Conservation (phyloP, 2,888 invertebrate species). For the Sphaerophoria taeniata region DNA sequence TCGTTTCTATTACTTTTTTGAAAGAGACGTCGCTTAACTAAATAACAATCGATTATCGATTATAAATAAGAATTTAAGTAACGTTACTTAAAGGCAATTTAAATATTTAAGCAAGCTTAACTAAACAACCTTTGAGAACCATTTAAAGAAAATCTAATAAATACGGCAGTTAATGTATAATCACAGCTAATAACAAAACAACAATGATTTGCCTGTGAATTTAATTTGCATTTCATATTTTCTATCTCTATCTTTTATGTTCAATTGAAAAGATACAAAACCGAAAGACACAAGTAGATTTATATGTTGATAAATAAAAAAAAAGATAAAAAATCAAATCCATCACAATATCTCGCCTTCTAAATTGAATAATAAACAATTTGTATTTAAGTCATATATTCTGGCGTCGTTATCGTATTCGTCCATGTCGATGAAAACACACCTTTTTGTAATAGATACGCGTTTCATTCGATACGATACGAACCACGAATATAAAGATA, state of each 20-base stretch:
- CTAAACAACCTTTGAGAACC: too few species aligned
- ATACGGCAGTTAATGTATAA: slow-evolving; percentile 47
- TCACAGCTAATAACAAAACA: background rate
- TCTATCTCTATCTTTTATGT: slow-evolving; percentile 23
- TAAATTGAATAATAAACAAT: slow-evolving; percentile 55
- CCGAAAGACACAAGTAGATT: background rate
- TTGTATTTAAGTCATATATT: slow-evolving; percentile 71
- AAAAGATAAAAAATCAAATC: slow-evolving; percentile 35
- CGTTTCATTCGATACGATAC: slow-evolving; percentile 26
- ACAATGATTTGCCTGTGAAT: slow-evolving; percentile 46
- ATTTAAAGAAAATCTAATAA: too few species aligned
- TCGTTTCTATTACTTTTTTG: too few species aligned
- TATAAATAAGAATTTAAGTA: too few species aligned
- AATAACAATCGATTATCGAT: too few species aligned
- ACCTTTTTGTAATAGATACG: slow-evolving; percentile 71
- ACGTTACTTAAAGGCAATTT: too few species aligned
- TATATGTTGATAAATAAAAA: slow-evolving; percentile 2
- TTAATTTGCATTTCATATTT: slow-evolving; percentile 58
- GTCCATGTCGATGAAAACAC: slow-evolving; percentile 44
- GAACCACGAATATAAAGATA: slow-evolving; percentile 59
- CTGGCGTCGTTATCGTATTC: slow-evolving; percentile 35
- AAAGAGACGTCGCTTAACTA: too few species aligned
- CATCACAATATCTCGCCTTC: slow-evolving; percentile 46
- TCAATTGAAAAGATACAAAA: background rate
- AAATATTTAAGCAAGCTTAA: too few species aligned